A percentile compares a stretch with the other conserved stretches of the same genome.
Conservation (phyloP, 2,797 vertebrate species). For the Melanotaenia trifasciata region DNA sequence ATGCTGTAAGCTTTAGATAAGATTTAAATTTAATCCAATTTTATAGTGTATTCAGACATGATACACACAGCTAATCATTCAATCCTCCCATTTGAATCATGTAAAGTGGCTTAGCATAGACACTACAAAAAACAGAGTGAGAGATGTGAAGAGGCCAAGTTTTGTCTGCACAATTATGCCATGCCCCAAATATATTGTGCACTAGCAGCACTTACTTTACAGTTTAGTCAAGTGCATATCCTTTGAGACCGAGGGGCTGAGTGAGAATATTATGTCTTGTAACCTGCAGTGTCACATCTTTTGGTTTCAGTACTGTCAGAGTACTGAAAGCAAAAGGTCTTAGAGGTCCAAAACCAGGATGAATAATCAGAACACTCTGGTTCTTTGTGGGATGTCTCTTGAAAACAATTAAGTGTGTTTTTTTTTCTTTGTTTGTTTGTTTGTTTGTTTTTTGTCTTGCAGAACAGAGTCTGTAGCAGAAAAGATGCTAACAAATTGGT, state of each 20-base stretch:
- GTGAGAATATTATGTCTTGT: constrained; percentile 33
- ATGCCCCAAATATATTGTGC: constrained; percentile 66
- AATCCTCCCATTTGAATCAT: constrained; percentile 27
- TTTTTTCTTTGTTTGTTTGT: constrained; percentile 20
- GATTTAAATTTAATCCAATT: constrained; percentile 18
- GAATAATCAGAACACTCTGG: constrained; percentile 62
- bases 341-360: constrained; percentile 59
- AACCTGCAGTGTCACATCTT: constrained; percentile 50
- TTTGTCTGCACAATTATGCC: constrained; percentile 58
- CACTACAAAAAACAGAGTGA: constrained; percentile 9
- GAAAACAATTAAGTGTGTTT: constrained; percentile 57
- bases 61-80: constrained; percentile 15
- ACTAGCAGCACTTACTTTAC: constrained; percentile 56
- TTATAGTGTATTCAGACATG: constrained; percentile 2
- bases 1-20: constrained; percentile 17
- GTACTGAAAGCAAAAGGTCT: constrained; percentile 15
- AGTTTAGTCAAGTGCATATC: constrained; percentile 21
- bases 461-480: constrained; percentile 97
- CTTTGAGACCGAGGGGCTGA: constrained; percentile 32
- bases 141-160: constrained; percentile 43
- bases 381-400: constrained; percentile 54
- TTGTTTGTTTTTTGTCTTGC: constrained; percentile 35
- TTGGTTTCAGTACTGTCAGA: constrained; percentile 28
- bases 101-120: constrained; percentile 31
- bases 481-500: constrained; percentile 99